Evolutionary conservation across 2,888 invertebrate genomes (phyloP), one percentile per base, ranked within the genome.

Genomic region (Dendrolimus pini): DNA sequence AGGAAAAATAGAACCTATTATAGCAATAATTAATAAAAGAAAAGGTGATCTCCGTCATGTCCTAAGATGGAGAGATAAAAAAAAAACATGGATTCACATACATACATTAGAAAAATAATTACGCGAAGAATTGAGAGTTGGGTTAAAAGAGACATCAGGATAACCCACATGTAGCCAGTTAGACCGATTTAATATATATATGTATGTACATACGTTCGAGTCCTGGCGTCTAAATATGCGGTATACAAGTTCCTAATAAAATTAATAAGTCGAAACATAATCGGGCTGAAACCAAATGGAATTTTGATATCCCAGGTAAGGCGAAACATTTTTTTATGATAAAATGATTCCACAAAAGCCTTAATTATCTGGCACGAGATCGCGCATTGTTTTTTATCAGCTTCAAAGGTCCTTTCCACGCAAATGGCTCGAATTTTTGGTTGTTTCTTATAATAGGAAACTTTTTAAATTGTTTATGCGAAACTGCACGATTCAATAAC

Each of bases 301-400:
- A 71, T 78, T 84, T 79, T 80, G 84, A 83, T 82, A 84, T 71
- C 78, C 77, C 89, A 90, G 89, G 89, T 90, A 90, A 85, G 73
- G 80, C 81, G 74, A 83, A 85, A 82, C 77, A 74, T 86, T 84
- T 84, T 74, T 78, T 68, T 60, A 60, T 65, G 77, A 82, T 79
- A 80, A 84, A 83, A 81, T 78, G 78, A 80, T 82, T 83, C 82
- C 77, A 75, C 82, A 76, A 81, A 83, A 80, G 72, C 85, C 85
- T 83, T 87, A 88, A 90, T 89, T 88, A 90, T 89, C 89, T 74
- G 81, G 77, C 85, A 82, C 85, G 83, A 86, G 88, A 89, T 89
- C 89, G 86, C 81, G 72, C 75, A 14, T 14, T 71, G 81, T 86
- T 88, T 89, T 87, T 85, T 83, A 81, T 64, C 68, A 72, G 69